Base-by-base conservation (phyloP, 1,140 invertebrate species). In the Oncopodura yosiiana region DNA sequence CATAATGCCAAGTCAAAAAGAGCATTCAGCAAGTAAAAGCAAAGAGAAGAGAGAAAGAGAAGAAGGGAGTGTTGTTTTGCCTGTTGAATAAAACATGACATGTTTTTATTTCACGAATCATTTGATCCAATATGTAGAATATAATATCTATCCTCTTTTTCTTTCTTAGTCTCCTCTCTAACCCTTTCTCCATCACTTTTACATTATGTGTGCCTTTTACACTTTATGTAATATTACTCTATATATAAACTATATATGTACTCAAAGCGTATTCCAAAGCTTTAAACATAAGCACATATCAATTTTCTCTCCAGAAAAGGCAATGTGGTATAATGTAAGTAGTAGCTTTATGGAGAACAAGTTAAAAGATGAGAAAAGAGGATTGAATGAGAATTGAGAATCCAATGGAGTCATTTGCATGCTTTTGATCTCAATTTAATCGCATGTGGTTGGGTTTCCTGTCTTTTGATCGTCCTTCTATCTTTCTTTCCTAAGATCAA, bases 31-130 rank as follows among this genome's bases (percentile, higher is more conserved):
- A 34, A 34, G 30, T 8, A 34, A 34, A 6, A 34, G 14, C 18
- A 21, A 9, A 41, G 12, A 8, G 38, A 16, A 16, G 6, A 41
- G 9, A 50, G 5, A 16, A 14, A 39, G 12, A 30, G 50, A 38
- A 29, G 42, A 37, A 45, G 18, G n/a, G n/a, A n/a, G 43, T n/a
- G n/a, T n/a, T n/a, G n/a, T n/a, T n/a, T n/a, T n/a, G n/a, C n/a
- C 38, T 42, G 5, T 39, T 63, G 61, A 60, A 63, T 63, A 45
- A 60, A 60, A 49, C 56, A 63, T 63, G 61, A 60, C 48, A 44
- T 63, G 54, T 60, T 63, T 58, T 63, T 63, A 60, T 63, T 63
- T 63, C 52, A 60, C 54, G 58, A 63, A 58, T 63, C 53, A 63
- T 63, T 63, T 56, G 54, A 12, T 34, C n/a, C n/a, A n/a, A 23